Conservation (phyloP, 2,888 invertebrate species). For the Seladonia tumulorum region DNA sequence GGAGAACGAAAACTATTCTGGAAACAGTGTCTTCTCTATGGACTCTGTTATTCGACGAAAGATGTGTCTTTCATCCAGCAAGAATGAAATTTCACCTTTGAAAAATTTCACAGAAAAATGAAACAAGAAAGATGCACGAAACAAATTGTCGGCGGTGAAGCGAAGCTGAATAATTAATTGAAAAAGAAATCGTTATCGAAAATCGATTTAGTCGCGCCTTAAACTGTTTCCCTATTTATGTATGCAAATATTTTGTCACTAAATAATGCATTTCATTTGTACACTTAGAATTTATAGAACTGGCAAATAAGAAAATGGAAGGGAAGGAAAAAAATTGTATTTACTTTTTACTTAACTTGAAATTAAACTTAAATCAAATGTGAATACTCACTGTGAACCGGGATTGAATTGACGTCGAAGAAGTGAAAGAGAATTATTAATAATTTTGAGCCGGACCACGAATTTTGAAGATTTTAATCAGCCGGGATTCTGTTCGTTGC, state of each 20-base stretch:
- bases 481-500: neutral
- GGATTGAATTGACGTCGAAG: neutral
- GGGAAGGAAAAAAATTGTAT: neutral
- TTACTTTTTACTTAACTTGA: neutral
- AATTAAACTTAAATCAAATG: neutral
- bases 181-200: neutral
- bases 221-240: neutral
- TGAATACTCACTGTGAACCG: neutral
- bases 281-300: neutral
- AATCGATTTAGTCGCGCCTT: neutral
- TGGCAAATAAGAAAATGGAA: neutral
- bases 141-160: neutral
- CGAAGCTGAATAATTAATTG: neutral
- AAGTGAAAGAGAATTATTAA: neutral
- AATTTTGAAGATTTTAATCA: constrained; percentile 2
- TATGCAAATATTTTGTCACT: neutral
- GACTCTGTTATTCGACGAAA: neutral
- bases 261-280: neutral
- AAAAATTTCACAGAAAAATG: neutral
- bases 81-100: neutral
- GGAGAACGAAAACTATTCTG: constrained; percentile 2
- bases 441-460: neutral
- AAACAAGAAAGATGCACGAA: neutral
- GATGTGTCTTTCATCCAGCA: neutral
- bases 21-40: neutral